Evolutionary conservation across 2,113 vertebrate genomes (phyloP), one percentile per base, ranked within the genome.

Genomic region (Dicentrarchus labrax): DNA sequence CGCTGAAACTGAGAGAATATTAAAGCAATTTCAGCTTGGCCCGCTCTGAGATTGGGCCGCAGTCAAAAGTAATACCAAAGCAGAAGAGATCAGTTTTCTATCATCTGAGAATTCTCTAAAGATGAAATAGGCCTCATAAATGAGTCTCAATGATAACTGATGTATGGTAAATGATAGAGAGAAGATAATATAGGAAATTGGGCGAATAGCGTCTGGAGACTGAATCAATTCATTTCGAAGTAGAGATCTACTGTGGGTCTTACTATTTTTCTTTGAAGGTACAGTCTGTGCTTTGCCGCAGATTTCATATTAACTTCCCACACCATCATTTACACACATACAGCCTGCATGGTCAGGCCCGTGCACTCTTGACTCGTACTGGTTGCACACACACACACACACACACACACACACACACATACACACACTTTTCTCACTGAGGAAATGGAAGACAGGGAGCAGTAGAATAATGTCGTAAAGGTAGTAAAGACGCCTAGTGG

Each of bases 161-260:
- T 94, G 89, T 92, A 92, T 89, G 87, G 86, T 89, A 91, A 92
- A 91, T 91, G 89, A 94, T 92, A 87, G 86, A 88, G 86, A 90
- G 86, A 82, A 91, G 89, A 91, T 90, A 92, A 94, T 94, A 83
- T 90, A 74, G 90, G 88, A 94, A 90, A 91, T 89, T 93, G 93
- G 80, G 84, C 73, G 84, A 87, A 91, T 88, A 74, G 88, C 86
- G 92, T 93, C 94, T 89, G 80, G 92, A 92, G 92, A 94, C 86
- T 85, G 86, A 91, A 92, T 93, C 94, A 90, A 93, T 95, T 95
- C 91, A 95, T 94, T 95, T 92, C 69, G 3, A 80, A 91, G 91
- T 76, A 86, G 86, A 85, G 88, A 87, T 88, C 83, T 86, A 78
- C 86, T 80, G 76, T 90, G 78, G 78, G 83, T 79, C 86, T 82